Evolutionary conservation across 2,113 vertebrate genomes (phyloP), one percentile per base, ranked within the genome.

Genomic region (Rana temporaria): DNA sequence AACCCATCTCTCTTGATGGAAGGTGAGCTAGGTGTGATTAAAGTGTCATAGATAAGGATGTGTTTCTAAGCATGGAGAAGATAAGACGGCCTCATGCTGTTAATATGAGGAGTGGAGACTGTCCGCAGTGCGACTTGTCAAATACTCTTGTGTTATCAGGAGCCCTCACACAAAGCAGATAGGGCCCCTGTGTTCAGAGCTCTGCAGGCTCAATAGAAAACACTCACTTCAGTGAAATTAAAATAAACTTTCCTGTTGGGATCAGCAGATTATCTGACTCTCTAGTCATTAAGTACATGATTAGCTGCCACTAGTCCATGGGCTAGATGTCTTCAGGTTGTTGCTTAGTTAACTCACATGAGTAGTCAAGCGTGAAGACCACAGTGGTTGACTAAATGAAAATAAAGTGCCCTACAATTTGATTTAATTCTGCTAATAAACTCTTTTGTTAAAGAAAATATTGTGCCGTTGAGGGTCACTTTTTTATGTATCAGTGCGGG

Each of bases 101-200:
- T 87, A 90, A 86, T 79, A 16, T 84, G 76, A 85, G 81, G 86
- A 30, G 55, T 18, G 79, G 74, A 81, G 79, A 86, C 65, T 15
- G 0, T 84, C 81, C 74, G 17, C 30, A 22, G 0, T 78, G 78
- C 57, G 55, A 77, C 32, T 0, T 17, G 72, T 66, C 69, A 3
- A 84, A 0, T 0, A 59, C 81, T 81, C 5, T 48, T 73, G 72
- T 81, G 67, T 70, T 4, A 0, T 83, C 12, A 11, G 34, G 19
- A 84, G 90, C 85, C 86, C 89, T 88, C 88, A 87, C 87, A 89
- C 84, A 0, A 5, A 83, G 80, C 1, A 84, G 78, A 4, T 0
- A 62, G 15, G 1, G 1, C 0, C 2, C 64, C 42, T 48, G 38
- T 53, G 66, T 68, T 18, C 6, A 55, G n/a, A 0, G 0, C 30